Conservation (phyloP, 2,888 invertebrate species). For the Plusia festucae region DNA sequence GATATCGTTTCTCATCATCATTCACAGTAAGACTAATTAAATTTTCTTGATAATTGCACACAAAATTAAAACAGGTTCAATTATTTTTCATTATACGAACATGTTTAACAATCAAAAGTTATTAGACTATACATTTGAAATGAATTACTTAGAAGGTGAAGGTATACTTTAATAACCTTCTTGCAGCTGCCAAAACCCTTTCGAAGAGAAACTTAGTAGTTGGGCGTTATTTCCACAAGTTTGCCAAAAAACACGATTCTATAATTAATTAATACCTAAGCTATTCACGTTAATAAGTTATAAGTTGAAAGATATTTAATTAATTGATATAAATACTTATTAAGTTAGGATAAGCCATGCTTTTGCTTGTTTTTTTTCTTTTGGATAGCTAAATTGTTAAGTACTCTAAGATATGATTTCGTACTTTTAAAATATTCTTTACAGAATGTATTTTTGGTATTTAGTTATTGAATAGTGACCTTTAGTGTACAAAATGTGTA, state of each 20-base stretch:
- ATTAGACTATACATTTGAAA: too few species aligned
- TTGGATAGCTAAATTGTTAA: conserved; percentile 56
- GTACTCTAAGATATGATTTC: conserved; percentile 63
- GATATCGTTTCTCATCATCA: background rate
- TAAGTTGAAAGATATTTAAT: conserved; percentile 70
- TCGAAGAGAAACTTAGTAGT: conserved; percentile 9
- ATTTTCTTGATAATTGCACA: too few species aligned
- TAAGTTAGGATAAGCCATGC: conserved; percentile 71
- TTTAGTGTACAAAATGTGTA: conserved; percentile 68
- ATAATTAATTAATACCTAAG: conserved; percentile 71
- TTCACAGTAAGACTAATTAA: background rate
- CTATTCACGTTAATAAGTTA: conserved; percentile 79
- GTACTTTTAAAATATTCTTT: conserved; percentile 37
- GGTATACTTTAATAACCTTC: background rate
- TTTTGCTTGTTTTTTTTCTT: conserved; percentile 59
- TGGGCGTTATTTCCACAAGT: conserved; percentile 56
- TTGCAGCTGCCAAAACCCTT: conserved; percentile 50
- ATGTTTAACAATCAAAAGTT: too few species aligned
- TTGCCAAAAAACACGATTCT: conserved; percentile 67
- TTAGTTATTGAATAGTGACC: conserved; percentile 80
- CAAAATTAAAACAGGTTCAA: too few species aligned
- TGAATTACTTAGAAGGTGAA: background rate
- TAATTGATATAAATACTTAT: conserved; percentile 74
- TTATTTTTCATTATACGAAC: too few species aligned
- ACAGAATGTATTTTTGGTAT: conserved; percentile 42